Evolutionary conservation across 2,888 invertebrate species (phyloP).

Genomic region (Enoplolaimus lenunculus): DNA sequence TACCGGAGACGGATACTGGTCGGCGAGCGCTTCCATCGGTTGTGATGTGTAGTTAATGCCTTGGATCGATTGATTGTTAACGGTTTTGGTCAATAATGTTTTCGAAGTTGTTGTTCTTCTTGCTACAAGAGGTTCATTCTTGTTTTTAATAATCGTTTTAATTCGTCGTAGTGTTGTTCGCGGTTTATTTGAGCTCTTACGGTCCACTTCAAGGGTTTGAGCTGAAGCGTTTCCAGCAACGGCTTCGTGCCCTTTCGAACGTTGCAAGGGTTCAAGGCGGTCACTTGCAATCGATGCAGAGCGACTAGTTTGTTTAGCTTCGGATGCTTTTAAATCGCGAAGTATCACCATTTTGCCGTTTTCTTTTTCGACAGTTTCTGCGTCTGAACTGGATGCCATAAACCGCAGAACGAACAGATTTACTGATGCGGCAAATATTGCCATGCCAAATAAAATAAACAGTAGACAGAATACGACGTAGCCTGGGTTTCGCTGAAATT

Average conservation of each 20-base stretch:
- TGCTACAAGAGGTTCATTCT: neutral
- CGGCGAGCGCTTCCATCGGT: neutral
- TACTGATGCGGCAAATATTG: conserved; percentile 94
- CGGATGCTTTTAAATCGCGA: neutral
- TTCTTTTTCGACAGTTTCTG: conserved; percentile 78
- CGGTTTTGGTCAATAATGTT: neutral
- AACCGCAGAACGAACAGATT: conserved; percentile 86
- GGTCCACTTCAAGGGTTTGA: too few species aligned
- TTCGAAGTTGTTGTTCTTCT: neutral
- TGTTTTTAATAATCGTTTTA: neutral
- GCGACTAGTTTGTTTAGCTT: neutral
- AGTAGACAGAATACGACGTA: conserved; percentile 83
- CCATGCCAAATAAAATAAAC: conserved; percentile 90
- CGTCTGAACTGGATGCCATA: conserved; percentile 88
- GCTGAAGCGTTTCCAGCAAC: neutral
- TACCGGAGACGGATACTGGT: neutral
- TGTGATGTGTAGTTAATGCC: neutral
- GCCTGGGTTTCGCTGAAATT: conserved; percentile 66
- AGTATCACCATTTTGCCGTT: neutral
- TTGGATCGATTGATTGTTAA: neutral
- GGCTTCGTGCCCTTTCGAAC: neutral
- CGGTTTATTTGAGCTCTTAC: too few species aligned
- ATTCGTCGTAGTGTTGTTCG: neutral
- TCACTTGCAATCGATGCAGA: neutral
- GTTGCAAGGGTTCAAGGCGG: neutral